phyloP scores from a whole-genome alignment of 2,888 invertebrate species.

The Dicyrtomina minuta region DNA sequence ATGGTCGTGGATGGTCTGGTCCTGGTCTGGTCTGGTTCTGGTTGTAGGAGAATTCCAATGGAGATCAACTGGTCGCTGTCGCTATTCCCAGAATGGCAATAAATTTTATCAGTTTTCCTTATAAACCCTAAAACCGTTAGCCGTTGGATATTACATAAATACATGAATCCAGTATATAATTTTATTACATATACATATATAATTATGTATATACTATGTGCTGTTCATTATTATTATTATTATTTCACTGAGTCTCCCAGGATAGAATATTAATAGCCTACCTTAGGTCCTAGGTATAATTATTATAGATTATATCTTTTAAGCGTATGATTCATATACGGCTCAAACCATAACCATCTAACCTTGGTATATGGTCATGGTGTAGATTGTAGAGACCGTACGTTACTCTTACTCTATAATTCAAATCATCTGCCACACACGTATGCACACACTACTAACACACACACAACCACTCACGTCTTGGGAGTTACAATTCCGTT shows the following conservation, averaged over 20 bases:
- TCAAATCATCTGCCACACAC: not conserved
- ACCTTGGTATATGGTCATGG: too few relatives aligned
- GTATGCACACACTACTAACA: not conserved
- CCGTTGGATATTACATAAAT: not conserved
- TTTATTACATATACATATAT: not conserved
- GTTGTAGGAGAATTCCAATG: constrained; percentile 12
- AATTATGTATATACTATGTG: not conserved
- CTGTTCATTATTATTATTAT: too few relatives aligned
- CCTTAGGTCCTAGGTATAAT: too few relatives aligned
- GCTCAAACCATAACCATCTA: too few relatives aligned
- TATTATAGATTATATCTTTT: too few relatives aligned
- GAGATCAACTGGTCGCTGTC: constrained; percentile 31
- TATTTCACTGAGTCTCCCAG: too few relatives aligned
- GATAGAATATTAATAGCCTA: too few relatives aligned
- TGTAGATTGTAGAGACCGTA: too few relatives aligned
- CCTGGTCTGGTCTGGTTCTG: constrained; percentile 12
- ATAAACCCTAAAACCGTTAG: too few relatives aligned
- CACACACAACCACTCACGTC: not conserved
- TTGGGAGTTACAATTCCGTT: not conserved
- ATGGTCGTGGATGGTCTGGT: too few relatives aligned
- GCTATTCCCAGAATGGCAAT: constrained; percentile 22
- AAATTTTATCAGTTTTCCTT: constrained; percentile 22
- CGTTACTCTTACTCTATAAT: too few relatives aligned
- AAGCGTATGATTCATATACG: too few relatives aligned
- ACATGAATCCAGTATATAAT: not conserved